These are phyloP conservation scores for Lagorchestes hirsutus DNA, from an alignment of 2,797 vertebrate genomes.

Conservation along the genomic window DNA sequence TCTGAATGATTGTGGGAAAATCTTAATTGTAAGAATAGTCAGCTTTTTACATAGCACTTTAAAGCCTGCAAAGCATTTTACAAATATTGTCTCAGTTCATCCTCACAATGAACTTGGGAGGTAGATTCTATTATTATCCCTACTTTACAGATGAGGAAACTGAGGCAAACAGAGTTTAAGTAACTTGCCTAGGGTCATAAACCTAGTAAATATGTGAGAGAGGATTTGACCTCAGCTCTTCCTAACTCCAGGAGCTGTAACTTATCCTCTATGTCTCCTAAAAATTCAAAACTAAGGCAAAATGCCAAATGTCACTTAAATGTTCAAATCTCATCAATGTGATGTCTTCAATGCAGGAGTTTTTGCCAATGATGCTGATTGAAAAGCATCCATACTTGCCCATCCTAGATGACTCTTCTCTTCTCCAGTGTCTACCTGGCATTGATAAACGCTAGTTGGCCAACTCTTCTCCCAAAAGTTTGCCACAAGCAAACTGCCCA, in stretches of 20 bases:
- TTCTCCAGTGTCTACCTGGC: not conserved
- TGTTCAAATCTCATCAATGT: not conserved
- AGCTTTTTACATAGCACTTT: too few species aligned
- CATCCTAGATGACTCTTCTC: not conserved
- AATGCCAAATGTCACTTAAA: not conserved
- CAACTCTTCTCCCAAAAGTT: not conserved
- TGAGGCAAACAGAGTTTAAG: too few species aligned
- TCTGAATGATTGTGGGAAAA: too few species aligned
- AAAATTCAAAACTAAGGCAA: not conserved
- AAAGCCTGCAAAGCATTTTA: too few species aligned
- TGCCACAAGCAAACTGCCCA: not conserved
- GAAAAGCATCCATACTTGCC: not conserved
- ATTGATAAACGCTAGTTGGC: not conserved
- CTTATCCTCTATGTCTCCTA: not conserved
- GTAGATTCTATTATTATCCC: not conserved
- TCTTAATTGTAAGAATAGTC: too few species aligned
- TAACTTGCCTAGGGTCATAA: too few species aligned
- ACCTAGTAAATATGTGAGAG: too few species aligned
- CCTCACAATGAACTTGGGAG: too few species aligned
- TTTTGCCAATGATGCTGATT: not conserved
- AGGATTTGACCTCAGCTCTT: not conserved
- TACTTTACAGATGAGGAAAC: too few species aligned
- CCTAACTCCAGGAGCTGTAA: not conserved
- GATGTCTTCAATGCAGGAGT: not conserved
- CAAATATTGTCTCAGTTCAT: too few species aligned